These are phyloP conservation scores for Gallirallus australis DNA, from an alignment of 2,797 vertebrate genomes.

Conservation along the genomic window DNA sequence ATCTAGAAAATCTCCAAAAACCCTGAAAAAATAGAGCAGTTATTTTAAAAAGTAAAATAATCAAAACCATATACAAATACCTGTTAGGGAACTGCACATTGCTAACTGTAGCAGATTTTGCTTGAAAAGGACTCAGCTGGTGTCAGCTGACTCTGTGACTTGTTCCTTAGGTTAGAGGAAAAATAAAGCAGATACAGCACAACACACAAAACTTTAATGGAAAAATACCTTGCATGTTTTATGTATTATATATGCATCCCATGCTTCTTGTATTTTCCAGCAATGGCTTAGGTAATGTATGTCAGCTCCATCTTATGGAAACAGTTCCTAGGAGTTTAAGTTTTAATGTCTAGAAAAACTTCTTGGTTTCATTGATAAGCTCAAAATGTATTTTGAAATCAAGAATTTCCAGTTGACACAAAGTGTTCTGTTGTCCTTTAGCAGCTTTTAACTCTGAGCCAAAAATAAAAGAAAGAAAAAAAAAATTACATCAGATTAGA, in stretches of 20 bases:
- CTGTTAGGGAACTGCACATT: neutral
- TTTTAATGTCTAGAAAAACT: neutral
- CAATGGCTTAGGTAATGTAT: neutral
- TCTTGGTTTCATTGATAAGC: neutral
- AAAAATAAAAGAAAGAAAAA: neutral
- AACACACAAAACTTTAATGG: neutral
- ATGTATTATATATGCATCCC: neutral
- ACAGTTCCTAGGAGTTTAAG: neutral
- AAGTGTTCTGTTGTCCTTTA: neutral
- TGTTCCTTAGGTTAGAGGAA: neutral
- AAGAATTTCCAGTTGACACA: neutral
- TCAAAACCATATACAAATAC: neutral
- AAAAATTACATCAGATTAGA: neutral
- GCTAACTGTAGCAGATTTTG: neutral
- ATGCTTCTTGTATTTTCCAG: neutral
- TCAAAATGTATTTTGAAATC: neutral
- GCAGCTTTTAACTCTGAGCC: conserved; percentile 2
- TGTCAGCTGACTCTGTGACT: neutral
- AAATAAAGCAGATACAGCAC: neutral
- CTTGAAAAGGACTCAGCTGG: neutral
- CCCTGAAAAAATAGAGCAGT: neutral
- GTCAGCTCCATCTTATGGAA: neutral
- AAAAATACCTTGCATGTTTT: neutral
- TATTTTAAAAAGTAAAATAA: neutral
- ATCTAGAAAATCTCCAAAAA: neutral